Conservation (phyloP, 2,113 vertebrate genomes). For the Sardina pilchardus region DNA sequence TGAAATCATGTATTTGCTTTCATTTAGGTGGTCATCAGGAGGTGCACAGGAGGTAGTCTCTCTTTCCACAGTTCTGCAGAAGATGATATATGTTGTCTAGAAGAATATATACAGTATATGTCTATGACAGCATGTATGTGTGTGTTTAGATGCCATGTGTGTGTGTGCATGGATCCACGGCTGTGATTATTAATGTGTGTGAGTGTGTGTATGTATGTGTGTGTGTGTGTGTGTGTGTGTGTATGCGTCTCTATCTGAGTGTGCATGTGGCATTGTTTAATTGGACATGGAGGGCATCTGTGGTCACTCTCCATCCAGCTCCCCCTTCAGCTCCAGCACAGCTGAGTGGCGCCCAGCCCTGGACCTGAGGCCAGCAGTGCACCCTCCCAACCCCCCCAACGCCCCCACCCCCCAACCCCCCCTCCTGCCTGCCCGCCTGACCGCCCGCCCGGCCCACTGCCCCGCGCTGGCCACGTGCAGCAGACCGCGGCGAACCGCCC, state of each 20-base stretch:
- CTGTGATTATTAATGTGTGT: no score
- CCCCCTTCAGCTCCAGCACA: background rate
- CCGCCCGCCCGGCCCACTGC: background rate
- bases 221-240: background rate
- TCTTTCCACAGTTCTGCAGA: background rate
- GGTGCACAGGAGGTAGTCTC: background rate
- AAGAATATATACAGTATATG: background rate
- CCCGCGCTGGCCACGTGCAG: background rate
- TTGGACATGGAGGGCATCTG: slow-evolving; percentile 38
- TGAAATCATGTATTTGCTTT: background rate
- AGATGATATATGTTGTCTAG: no score
- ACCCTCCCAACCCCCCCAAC: no score
- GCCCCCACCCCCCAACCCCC: no score
- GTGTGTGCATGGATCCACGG: background rate
- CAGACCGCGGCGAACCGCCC: no score
- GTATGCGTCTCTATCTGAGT: background rate
- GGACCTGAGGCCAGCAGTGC: background rate
- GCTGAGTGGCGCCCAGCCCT: slow-evolving; percentile 6
- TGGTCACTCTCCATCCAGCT: slow-evolving; percentile 15
- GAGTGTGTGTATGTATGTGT: background rate
- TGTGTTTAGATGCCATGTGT: background rate
- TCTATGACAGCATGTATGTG: background rate
- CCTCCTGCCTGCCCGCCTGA: background rate
- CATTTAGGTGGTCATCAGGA: background rate
- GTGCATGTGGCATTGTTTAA: slow-evolving; percentile 19